Base-by-base conservation (phyloP, 2,113 vertebrate species). In the Sceloporus tristichus region DNA sequence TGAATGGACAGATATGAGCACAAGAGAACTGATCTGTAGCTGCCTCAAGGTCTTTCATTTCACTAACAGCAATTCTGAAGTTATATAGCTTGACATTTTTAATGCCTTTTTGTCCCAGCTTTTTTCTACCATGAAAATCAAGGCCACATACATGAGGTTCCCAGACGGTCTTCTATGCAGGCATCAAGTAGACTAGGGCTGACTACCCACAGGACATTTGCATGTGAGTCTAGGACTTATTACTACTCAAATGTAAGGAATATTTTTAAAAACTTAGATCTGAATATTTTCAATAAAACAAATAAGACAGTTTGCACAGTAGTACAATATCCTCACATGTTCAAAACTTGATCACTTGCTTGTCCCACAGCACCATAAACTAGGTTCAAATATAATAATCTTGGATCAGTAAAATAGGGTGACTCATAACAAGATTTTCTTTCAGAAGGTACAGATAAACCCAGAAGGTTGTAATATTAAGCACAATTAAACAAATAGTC, bases 231-330 rank as follows among this genome's bases (percentile, higher is more conserved):
- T 48, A 5, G 5, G 48, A 48, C 48, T 7, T 48, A 48, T 48
- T 48, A 4, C 48, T 48, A 48, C 48, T 48, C 48, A 5, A 48
- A 1, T 48, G 48, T 48, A 48, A 48, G 48, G 48, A 48, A 19
- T 54, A 11, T 16, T 86, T 92, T 74, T 70, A 4, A 54, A 87
- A 84, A 86, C 9, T 8, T 73, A 73, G 1, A 74, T 77, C 0
- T 8, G 0, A 2, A 74, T 83, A 2, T 0, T 0, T 19, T 73
- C 88, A 92, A n/a, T 1, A 25, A 19, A 79, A 75, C 19, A 34
- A 77, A 56, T 5, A 54, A 40, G 25, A 25, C 59, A 91, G 85
- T 81, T 88, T 18, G 16, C 54, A 62, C 54, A 76, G 29, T 38
- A 16, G 56, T 9, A 38, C 79, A 62, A 23, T 9, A 10, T 14